A percentile compares a stretch with the other conserved stretches of the same genome.
These are phyloP conservation scores for Chelonus formosanus DNA, from an alignment of 2,888 invertebrate species.

Conservation along the genomic window DNA sequence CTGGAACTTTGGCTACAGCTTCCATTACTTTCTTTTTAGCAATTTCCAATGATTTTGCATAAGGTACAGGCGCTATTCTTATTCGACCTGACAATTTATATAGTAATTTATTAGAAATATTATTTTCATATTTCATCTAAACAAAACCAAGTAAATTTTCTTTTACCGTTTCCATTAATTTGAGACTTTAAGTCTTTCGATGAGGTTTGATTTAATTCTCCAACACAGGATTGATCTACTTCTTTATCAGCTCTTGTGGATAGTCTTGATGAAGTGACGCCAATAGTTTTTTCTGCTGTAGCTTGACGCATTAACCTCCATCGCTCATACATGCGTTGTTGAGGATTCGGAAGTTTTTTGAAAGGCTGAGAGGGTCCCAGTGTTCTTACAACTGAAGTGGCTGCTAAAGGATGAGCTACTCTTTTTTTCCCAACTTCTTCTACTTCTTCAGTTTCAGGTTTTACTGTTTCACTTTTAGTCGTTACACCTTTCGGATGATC, in stretches of 20 bases:
- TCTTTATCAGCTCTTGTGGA: conserved; percentile 8
- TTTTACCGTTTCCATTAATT: conserved; percentile 56
- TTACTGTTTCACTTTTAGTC: conserved; percentile 45
- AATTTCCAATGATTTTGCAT: conserved; percentile 75
- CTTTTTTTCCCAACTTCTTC: conserved; percentile 71
- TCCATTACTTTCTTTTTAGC: conserved; percentile 75
- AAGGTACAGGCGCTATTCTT: conserved; percentile 82
- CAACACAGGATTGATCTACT: conserved; percentile 30
- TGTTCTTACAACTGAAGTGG: conserved; percentile 45
- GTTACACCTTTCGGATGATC: conserved; percentile 52
- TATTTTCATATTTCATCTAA: background rate
- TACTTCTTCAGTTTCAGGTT: conserved; percentile 49
- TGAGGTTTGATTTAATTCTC: conserved; percentile 7
- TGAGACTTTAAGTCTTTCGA: conserved; percentile 35
- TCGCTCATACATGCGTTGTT: conserved; percentile 59
- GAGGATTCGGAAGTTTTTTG: conserved; percentile 53
- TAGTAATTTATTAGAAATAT: conserved; percentile 5
- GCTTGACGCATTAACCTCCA: conserved; percentile 57
- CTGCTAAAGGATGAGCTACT: conserved; percentile 72
- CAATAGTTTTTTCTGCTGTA: conserved; percentile 51
- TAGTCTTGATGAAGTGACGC: conserved; percentile 33
- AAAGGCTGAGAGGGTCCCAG: conserved; percentile 48
- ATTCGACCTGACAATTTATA: conserved; percentile 54
- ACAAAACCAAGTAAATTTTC: background rate
- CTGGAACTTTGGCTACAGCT: conserved; percentile 55